Evolutionary conservation across 92 coral and sea anemone species (phyloP), one percentile per base, ranked within the genome.

Genomic region (Paramuricea clavata): DNA sequence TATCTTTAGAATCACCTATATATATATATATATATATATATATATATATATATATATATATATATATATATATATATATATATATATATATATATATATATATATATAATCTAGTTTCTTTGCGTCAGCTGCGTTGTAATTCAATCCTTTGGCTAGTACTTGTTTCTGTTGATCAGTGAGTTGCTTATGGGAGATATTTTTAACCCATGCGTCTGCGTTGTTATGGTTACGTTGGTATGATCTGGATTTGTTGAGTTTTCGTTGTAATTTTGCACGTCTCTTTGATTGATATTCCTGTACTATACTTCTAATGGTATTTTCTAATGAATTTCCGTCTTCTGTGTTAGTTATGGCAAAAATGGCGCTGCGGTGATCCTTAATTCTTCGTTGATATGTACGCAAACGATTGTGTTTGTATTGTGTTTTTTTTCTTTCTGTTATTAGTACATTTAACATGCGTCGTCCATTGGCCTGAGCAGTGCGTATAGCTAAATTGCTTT

Each of bases 361-460:
- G 1, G 17, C 10, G 23, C 13, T 6, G 8, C 70, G 50, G n/a
- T 79, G 26, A 57, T 16, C 74, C 2, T 42, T 0, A 2, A 36
- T 6, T 35, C 22, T 52, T 42, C 11, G 33, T 43, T 25, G 52
- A 27, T 81, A 81, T 16, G n/a, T 34, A 3, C 60, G 42, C 1
- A 81, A 26, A 13, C 83, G 47, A 12, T 78, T 78, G 71, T 78
- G 83, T 0, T 36, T 23, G n/a, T n/a, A n/a, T n/a, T n/a, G n/a
- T n/a, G n/a, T n/a, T n/a, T n/a, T n/a, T n/a, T n/a, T n/a, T n/a
- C n/a, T n/a, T 2, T 78, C 83, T 0, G 72, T 8, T 35, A 50
- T 78, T 12, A 78, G 69, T 27, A n/a, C n/a, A 9, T 60, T 54
- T 2, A 78, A 22, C 83, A 78, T 78, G 12, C 83, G 71, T 4